Conservation (phyloP, 1,140 invertebrate genomes). For the Brachionus sp. region DNA sequence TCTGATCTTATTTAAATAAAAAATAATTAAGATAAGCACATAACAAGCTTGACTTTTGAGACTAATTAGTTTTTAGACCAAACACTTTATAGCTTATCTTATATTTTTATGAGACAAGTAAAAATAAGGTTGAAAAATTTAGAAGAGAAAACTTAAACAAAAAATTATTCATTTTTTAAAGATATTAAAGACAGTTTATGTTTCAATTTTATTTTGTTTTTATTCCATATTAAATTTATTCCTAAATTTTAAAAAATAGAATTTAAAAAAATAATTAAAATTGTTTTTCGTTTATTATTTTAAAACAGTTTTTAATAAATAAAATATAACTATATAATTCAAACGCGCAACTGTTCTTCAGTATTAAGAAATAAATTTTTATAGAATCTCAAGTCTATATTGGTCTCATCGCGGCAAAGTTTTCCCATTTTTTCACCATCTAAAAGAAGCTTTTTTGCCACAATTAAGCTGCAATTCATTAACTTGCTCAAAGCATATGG, state of each 20-base stretch:
- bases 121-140: too few relatives aligned
- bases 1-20: too few relatives aligned
- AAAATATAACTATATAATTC: not conserved
- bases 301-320: not conserved
- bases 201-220: too few relatives aligned
- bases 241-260: not conserved
- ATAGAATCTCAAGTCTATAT: conserved; percentile 16
- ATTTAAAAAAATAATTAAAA: not conserved
- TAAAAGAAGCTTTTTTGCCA: conserved; percentile 39
- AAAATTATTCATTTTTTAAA: too few relatives aligned
- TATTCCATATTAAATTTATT: not conserved
- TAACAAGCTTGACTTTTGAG: too few relatives aligned
- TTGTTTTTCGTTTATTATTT: not conserved
- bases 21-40: too few relatives aligned
- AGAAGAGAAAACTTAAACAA: too few relatives aligned
- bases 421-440: conserved; percentile 17
- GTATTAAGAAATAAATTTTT: not conserved
- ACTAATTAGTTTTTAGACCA: too few relatives aligned
- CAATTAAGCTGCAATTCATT: conserved; percentile 23
- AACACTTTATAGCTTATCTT: too few relatives aligned
- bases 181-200: too few relatives aligned
- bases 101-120: too few relatives aligned
- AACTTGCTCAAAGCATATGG: conserved; percentile 33
- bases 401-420: conserved; percentile 35
- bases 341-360: not conserved